A percentile compares a stretch with the other conserved stretches of the same genome.
phyloP scores from a whole-genome alignment of 1,140 invertebrate genomes.

The Scaptomyza pallida region DNA sequence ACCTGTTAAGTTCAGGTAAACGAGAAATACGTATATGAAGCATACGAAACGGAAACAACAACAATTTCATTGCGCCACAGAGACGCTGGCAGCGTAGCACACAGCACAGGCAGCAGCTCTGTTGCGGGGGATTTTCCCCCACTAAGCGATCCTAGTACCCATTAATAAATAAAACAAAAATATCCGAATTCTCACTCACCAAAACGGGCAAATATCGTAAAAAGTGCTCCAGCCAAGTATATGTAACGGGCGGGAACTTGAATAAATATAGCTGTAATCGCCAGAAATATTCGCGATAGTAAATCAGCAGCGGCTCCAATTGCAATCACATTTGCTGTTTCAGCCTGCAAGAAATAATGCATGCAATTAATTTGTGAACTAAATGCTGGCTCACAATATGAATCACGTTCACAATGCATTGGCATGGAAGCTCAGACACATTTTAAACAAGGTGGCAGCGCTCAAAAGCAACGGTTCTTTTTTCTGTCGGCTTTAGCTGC shows the following conservation, averaged over 20 bases:
- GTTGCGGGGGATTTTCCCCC: too few species aligned
- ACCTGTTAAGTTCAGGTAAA: too few species aligned
- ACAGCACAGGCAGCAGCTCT: too few species aligned
- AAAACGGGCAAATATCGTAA: constrained; percentile 85
- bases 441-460: neutral
- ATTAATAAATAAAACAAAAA: neutral
- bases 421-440: too few species aligned
- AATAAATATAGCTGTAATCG: constrained; percentile 84
- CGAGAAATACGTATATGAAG: too few species aligned
- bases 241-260: constrained; percentile 85
- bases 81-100: too few species aligned
- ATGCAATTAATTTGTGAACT: neutral
- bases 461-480: constrained; percentile 18
- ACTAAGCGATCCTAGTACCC: too few species aligned
- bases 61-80: too few species aligned
- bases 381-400: too few species aligned
- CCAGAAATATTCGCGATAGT: constrained; percentile 84
- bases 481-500: neutral
- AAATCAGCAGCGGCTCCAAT: constrained; percentile 86
- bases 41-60: too few species aligned
- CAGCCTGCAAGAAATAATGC: constrained; percentile 66
- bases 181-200: constrained; percentile 70
- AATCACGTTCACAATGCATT: too few species aligned
- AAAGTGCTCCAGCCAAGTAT: constrained; percentile 85
- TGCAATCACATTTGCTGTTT: constrained; percentile 85